Conservation (phyloP, 1,140 invertebrate species). For the Ceratina australensis region DNA sequence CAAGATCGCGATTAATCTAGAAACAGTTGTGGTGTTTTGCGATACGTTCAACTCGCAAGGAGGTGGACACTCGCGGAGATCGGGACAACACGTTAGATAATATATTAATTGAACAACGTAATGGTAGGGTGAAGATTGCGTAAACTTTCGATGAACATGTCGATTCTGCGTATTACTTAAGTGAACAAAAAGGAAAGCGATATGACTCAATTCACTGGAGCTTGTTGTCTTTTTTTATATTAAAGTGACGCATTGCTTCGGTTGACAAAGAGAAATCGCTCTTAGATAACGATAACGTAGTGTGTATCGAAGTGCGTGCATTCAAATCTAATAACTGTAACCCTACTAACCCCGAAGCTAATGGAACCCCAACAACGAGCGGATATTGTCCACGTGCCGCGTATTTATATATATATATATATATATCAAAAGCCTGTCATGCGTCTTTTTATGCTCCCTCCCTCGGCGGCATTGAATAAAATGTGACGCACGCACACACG, state of each 20-base stretch:
- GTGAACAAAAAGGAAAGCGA: not conserved
- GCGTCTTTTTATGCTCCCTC: slow-evolving; percentile 11
- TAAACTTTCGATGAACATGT: slow-evolving; percentile 11
- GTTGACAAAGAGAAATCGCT: no score
- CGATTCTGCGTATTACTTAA: not conserved
- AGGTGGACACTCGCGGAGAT: not conserved
- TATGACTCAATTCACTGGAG: not conserved
- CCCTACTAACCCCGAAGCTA: not conserved
- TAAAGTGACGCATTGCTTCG: not conserved
- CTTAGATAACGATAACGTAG: not conserved
- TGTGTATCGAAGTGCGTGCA: no score
- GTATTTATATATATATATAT: no score
- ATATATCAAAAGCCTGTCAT: not conserved
- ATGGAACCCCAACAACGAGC: not conserved
- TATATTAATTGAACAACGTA: not conserved
- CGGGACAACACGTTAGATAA: slow-evolving; percentile 10
- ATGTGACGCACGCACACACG: slow-evolving; percentile 32
- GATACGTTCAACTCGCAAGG: not conserved
- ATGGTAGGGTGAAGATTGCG: not conserved
- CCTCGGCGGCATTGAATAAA: slow-evolving; percentile 16
- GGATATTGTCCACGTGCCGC: not conserved
- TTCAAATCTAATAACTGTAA: not conserved
- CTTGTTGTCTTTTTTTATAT: not conserved
- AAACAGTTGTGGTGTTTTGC: not conserved
- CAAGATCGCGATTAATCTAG: not conserved